Evolutionary conservation across 2,113 vertebrate species (phyloP), one percentile per base, ranked within the genome.

Genomic region (Ornithorhynchus anatinus): DNA sequence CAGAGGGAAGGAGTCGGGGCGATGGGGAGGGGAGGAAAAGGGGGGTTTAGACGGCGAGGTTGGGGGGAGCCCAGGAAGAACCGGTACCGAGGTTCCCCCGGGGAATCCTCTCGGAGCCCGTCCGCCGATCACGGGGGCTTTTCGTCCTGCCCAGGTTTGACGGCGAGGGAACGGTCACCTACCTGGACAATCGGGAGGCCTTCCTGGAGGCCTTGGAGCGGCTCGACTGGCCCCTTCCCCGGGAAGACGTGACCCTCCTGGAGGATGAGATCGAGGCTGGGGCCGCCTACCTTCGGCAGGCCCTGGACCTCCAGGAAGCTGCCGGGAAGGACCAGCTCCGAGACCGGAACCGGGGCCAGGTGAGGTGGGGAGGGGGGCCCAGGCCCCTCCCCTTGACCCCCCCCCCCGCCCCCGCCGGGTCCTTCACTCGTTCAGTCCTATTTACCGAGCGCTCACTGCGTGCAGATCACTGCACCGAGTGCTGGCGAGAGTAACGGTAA

Each of bases 241-340:
- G 79, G 50, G 90, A 94, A 69, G 92, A 95, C 59, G 25, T 96
- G 31, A 84, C 82, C 1, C 10, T 92, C 31, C 81, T 95, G 65
- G 94, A 95, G 81, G 89, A 94, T 60, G 94, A 96, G 82, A 93
- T 95, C 62, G 25, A 85, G 11, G 47, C 75, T 73, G 94, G 89
- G 50, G 88, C 89, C 62, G 82, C 77, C 25, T 95, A 93, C 2
- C 33, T 92, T 2, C 89, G 94, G 31, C 91, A 95, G 80, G 92
- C 92, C 50, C 85, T 87, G 75, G 94, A 93, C 50, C 86, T 95
- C 45, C 92, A 94, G 71, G 72, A 90, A 76, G 78, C 81, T 27
- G 45, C 80, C 66, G 88, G 57, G 88, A 91, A 82, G 42, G 70
- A 16, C 19, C 12, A 32, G 1, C 47, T 8, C 19, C 43, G 80